Evolutionary conservation across 64 coral and sea anemone genomes (phyloP), one percentile per base, ranked within the genome.

Genomic region (Montipora cactus): DNA sequence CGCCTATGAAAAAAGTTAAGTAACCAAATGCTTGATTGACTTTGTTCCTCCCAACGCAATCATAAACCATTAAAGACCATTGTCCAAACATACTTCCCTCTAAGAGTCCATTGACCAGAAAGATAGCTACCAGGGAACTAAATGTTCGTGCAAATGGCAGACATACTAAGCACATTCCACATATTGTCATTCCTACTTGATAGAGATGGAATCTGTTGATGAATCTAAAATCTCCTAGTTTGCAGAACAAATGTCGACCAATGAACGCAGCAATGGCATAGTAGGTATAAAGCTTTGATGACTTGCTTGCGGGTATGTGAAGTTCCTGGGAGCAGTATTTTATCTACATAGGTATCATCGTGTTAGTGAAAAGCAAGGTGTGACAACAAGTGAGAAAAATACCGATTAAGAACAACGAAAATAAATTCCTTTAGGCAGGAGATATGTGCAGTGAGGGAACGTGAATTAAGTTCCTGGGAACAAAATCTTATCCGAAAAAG

Each of bases 191-290:
- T 20, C 79, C 79, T 4, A 15, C 46, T 89, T 84, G 93, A 75
- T 90, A 95, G 10, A 95, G 89, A 8, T 59, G 49, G 22, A 95
- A 55, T 66, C 87, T 74, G 47, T 83, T 95, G 47, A 84, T 7
- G 12, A 15, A 90, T 8, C 37, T 61, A 13, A 88, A 48, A 37
- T 89, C 82, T 77, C 93, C 81, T 7, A 95, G 10, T 72, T 76
- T 76, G 82, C 93, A 89, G 74, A 76, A 76, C 15, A 69, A 59
- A 8, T 45, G 25, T 45, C 93, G 93, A 44, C 87, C 85, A 28
- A 95, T 58, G 46, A 95, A n/a, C 7, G 75, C 61, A n/a, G 80
- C 23, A 37, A 90, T 50, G 18, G 87, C 87, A 11, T 77, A 86
- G 80, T 91, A 91, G 0, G 71, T 91, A 4, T 74, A 91, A 12